Percentiles rank a stretch among this genome's conserved stretches.
These are phyloP conservation scores for Cantharis lateralis DNA, from an alignment of 2,888 invertebrate genomes.

Conservation along the genomic window DNA sequence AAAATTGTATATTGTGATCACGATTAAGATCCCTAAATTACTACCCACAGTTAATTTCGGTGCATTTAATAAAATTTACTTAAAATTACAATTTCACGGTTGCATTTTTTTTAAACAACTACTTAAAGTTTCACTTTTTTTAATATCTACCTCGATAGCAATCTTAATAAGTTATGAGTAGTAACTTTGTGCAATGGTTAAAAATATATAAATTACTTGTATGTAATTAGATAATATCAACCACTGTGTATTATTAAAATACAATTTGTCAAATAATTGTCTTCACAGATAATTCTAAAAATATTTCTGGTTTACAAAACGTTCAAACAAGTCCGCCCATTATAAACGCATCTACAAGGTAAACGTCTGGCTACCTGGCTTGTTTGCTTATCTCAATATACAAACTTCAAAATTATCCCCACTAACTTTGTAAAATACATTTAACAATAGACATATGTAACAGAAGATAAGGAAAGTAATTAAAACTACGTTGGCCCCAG, in stretches of 20 bases:
- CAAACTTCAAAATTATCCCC: constrained; percentile 4
- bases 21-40: background rate
- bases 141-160: background rate
- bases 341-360: constrained; percentile 55
- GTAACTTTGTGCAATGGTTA: background rate
- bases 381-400: constrained; percentile 24
- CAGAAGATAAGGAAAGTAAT: background rate
- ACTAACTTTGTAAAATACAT: background rate
- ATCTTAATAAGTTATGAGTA: background rate
- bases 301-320: constrained; percentile 29
- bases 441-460: constrained; percentile 2
- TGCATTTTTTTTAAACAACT: background rate
- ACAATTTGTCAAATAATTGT: constrained; percentile 5
- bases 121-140: background rate
- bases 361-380: constrained; percentile 30
- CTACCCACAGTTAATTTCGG: background rate
- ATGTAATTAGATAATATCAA: background rate
- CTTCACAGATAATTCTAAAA: constrained; percentile 3
- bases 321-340: constrained; percentile 62
- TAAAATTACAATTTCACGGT: background rate
- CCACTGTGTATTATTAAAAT: constrained; percentile 3
- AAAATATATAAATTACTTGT: background rate
- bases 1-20: background rate
- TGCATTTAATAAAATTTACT: background rate
- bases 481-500: background rate